Evolutionary conservation across 1,140 invertebrate species (phyloP).

Genomic region (Neelides sp.): DNA sequence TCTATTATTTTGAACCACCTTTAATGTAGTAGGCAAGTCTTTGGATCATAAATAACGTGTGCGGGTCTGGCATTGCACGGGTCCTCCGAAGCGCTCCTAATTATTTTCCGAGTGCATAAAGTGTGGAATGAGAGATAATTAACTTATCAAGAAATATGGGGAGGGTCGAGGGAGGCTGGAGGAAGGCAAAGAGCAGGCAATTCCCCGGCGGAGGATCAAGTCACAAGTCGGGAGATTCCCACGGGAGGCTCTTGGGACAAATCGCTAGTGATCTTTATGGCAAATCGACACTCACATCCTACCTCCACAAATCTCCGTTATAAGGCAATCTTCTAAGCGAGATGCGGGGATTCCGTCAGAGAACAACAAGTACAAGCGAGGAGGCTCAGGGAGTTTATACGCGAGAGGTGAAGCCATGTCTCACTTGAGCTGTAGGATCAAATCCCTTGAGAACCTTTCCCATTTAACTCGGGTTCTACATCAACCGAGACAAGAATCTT

Average conservation of each 20-base stretch:
- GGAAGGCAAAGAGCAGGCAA: background rate
- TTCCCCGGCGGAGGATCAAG: background rate
- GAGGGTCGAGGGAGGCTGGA: slow-evolving; percentile 8
- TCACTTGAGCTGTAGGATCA: slow-evolving; percentile 10
- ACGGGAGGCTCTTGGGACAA: slow-evolving; percentile 25
- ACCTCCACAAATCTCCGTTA: slow-evolving; percentile 31
- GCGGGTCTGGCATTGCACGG: too few species aligned
- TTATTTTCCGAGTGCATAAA: slow-evolving; percentile 21
- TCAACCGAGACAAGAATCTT: slow-evolving; percentile 16
- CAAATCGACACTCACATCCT: slow-evolving; percentile 27
- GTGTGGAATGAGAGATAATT: slow-evolving; percentile 28
- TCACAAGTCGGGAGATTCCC: slow-evolving; percentile 17
- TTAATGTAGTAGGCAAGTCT: too few species aligned
- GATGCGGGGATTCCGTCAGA: background rate
- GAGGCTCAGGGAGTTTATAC: background rate
- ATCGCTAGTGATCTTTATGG: slow-evolving; percentile 31
- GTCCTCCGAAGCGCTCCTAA: too few species aligned
- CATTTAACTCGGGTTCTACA: slow-evolving; percentile 20
- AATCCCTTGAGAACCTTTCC: slow-evolving; percentile 19
- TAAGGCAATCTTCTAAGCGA: slow-evolving; percentile 29
- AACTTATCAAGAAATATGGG: slow-evolving; percentile 28
- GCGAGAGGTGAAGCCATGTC: slow-evolving; percentile 7
- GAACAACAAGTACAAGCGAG: background rate
- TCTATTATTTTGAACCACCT: too few species aligned
- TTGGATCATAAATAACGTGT: too few species aligned